Evolutionary conservation across 2,113 vertebrate genomes (phyloP).

Genomic region (Tragelaphus imberbis): DNA sequence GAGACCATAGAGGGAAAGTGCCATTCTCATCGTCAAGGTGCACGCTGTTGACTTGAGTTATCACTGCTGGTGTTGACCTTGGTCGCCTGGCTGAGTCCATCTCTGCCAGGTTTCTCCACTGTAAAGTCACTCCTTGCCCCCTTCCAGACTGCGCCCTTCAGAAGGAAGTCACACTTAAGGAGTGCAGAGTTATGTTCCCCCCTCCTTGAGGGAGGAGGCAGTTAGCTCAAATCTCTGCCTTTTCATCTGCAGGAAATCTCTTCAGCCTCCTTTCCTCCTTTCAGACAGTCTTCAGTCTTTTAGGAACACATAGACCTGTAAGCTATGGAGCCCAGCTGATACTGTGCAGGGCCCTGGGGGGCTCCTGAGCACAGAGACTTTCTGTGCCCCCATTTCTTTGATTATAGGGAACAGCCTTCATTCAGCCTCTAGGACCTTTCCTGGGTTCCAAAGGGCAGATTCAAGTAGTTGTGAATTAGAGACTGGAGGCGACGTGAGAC

Average conservation of each 20-base stretch:
- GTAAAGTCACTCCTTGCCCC: neutral
- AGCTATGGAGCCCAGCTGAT: neutral
- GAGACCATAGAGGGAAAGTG: neutral
- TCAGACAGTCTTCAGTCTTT: neutral
- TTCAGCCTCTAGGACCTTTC: neutral
- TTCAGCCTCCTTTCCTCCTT: neutral
- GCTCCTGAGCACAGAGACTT: neutral
- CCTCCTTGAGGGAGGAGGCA: neutral
- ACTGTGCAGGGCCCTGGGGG: neutral
- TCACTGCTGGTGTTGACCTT: no score
- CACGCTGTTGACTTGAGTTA: no score
- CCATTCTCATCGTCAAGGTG: neutral
- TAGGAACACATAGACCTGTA: neutral
- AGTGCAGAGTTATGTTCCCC: neutral
- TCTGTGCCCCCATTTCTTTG: neutral
- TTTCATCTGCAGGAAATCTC: neutral
- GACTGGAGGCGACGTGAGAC: neutral
- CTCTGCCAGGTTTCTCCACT: neutral
- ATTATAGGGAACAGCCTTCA: neutral
- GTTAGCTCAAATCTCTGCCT: neutral
- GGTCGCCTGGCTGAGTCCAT: neutral
- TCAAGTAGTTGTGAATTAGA: neutral
- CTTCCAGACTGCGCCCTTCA: neutral
- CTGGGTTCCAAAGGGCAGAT: neutral
- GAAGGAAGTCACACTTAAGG: neutral